These are phyloP conservation scores for Berghia stephanieae DNA, from an alignment of 1,140 invertebrate species.

Conservation along the genomic window DNA sequence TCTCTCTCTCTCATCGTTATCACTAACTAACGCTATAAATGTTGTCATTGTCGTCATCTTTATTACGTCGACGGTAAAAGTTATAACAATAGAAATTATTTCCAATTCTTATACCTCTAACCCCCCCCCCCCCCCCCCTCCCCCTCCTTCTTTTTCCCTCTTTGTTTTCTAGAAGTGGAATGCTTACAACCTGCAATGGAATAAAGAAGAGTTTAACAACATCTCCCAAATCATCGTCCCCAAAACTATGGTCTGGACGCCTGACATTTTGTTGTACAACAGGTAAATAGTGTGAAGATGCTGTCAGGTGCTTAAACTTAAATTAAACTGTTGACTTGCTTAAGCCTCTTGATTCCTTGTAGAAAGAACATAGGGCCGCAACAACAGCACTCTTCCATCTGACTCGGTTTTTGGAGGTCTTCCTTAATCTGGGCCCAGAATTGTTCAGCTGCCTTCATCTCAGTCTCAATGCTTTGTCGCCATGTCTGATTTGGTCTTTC, in stretches of 20 bases:
- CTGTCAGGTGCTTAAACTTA: not conserved
- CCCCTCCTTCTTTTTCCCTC: not conserved
- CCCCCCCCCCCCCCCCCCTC: not conserved
- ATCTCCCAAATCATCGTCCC: conserved; percentile 96
- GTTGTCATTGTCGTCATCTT: not conserved
- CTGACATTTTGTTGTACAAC: conserved; percentile 99
- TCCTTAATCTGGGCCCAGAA: too few species aligned
- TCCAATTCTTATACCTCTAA: not conserved
- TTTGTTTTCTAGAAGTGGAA: conserved; percentile 86
- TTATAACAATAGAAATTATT: not conserved
- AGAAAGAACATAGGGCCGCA: too few species aligned
- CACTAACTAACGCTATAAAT: not conserved
- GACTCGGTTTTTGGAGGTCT: too few species aligned
- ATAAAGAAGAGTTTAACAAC: conserved; percentile 93
- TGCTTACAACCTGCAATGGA: conserved; percentile 98
- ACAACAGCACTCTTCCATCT: too few species aligned
- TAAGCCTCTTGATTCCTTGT: not conserved
- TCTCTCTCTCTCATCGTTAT: not conserved
- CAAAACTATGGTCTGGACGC: conserved; percentile 96
- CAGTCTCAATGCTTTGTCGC: too few species aligned
- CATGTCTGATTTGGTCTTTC: too few species aligned
- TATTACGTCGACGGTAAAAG: not conserved
- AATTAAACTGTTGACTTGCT: not conserved
- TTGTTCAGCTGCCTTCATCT: too few species aligned
- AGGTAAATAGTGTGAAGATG: conserved; percentile 72